Base-by-base conservation (phyloP, 2,113 vertebrate genomes). In the Syngnathus floridae region DNA sequence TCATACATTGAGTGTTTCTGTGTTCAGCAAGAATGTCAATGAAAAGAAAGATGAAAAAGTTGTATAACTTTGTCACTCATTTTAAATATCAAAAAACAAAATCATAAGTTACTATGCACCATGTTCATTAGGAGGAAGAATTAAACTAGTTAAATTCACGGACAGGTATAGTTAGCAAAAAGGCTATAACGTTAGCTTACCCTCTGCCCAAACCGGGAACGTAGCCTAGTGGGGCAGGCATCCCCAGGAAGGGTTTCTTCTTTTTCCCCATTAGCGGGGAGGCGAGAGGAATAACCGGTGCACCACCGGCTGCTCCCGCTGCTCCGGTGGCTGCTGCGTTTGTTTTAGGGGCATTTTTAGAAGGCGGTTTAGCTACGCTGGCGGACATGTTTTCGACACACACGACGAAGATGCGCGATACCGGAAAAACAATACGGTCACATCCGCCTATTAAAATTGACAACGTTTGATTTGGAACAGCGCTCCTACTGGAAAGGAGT, bases 221-320 rank as follows among this genome's bases (percentile, higher is more conserved):
- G 65, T 98, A 99, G 64, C 96, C 96, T 2, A 98, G 92, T 11
- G 96, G 96, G 0, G 96, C 96, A 1, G 96, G 92, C 96, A 98
- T 98, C 79, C 96, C 96, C 75, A 99, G 74, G 70, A 99, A 99
- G 26, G 95, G 96, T 70, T 99, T 99, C 87, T 99, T 99, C 81
- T 98, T 99, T 79, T 97, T 97, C 63, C 82, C 88, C 73, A 84
- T 89, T 0, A 92, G 74, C 62, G 89, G 89, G 5, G 88, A 92
- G 21, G 88, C 86, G 17, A 90, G 81, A 41, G 89, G 90, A 60
- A 89, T 71, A 4, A 75, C 51, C 16, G 87, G 84, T 14, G 78
- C 81, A 0, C 16, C 79, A 0, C 57, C 14, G 9, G 41, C 26
- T 0, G 21, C 51, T 63, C 77, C 82, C 46, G 73, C 46, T 0